Base-by-base conservation (phyloP, 2,888 invertebrate genomes). In the Beris chalybata region DNA sequence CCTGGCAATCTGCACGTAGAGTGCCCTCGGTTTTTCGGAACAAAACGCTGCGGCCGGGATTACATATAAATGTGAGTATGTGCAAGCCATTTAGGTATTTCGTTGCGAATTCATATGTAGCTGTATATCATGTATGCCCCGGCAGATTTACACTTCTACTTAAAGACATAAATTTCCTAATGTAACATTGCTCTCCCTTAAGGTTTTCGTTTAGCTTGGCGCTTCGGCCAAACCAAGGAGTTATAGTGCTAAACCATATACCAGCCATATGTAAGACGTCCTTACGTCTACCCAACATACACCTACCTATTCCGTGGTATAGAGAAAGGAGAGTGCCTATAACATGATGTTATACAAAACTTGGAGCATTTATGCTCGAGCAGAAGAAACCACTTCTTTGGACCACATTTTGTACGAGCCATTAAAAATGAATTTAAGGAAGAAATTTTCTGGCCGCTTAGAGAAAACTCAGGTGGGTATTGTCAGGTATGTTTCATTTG, bases 121-220 rank as follows among this genome's bases (percentile, higher is more conserved):
- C 53, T 64, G 53, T 69, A 67, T 64, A 67, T 64, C 69, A 69
- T 69, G 67, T 45, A 67, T 56, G 44, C 12, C 12, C 59, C 43
- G 69, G 66, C 69, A 69, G 69, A 69, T 69, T 69, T 69, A 69
- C 69, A 69, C 69, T 69, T 69, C 69, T 67, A 67, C 69, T 69
- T 69, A 69, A 69, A 67, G 59, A 69, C 69, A 69, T 69, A 69
- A 69, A 69, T 69, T 69, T 69, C 61, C 66, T 59, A 69, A 69
- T 69, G 69, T 66, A 66, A 45, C 58, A 15, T 38, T 15, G 32
- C 43, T 32, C 32, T 61, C 61, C 50, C 52, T 61, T 50, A 61
- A 52, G 61, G 22, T 52, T 61, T 52, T 48, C 59, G 12, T 29
- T 15, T 52, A 22, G 61, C n/a, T 32, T 52, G 32, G 52, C 61